Evolutionary conservation across 2,113 vertebrate genomes (phyloP).

Genomic region (mouse (Mus musculus)): GRCm39 chr15:90029501-90030000

Average conservation of each 20-base stretch:
- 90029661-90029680: not conserved
- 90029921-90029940: not conserved
- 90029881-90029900: not conserved
- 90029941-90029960: not conserved
- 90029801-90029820: too few relatives aligned
- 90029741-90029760: too few relatives aligned
- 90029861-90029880: not conserved
- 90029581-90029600: not conserved
- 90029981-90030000: not conserved
- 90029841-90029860: not conserved
- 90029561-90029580: not conserved
- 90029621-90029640: not conserved
- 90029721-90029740: not conserved
- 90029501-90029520: not conserved
- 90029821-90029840: not conserved
- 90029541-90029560: not conserved
- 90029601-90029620: not conserved
- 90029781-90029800: not conserved
- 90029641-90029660: not conserved
- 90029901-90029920: not conserved
- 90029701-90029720: not conserved
- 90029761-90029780: not conserved
- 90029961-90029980: too few relatives aligned
- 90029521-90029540: not conserved
- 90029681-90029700: too few relatives aligned